Percentiles rank a stretch among this genome's conserved stretches.
phyloP scores from a whole-genome alignment of 2,113 vertebrate species.

The Petroica traversi region DNA sequence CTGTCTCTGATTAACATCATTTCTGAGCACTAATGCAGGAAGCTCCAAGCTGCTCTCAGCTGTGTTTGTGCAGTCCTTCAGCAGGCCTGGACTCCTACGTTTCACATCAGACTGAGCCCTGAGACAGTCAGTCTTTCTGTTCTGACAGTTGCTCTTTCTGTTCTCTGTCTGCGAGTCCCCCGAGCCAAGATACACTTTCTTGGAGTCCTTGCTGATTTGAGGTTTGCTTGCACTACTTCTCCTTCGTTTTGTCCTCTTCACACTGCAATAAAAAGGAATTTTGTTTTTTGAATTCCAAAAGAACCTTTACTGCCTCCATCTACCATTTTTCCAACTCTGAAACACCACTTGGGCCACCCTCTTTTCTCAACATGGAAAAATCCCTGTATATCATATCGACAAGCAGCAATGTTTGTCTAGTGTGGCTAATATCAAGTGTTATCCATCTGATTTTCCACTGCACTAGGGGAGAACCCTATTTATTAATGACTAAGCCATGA shows the following conservation, averaged over 20 bases:
- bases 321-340: background rate
- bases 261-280: slow-evolving; percentile 71
- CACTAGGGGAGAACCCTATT: slow-evolving; percentile 6
- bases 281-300: background rate
- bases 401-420: slow-evolving; percentile 19
- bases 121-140: background rate
- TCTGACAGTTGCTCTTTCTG: background rate
- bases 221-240: slow-evolving; percentile 47
- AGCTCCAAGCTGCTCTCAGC: slow-evolving; percentile 64
- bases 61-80: slow-evolving; percentile 69
- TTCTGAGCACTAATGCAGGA: slow-evolving; percentile 72
- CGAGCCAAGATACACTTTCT: slow-evolving; percentile 49
- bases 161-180: background rate
- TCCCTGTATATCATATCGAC: background rate
- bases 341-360: background rate
- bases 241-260: slow-evolving; percentile 75
- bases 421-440: background rate
- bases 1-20: slow-evolving; percentile 59
- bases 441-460: slow-evolving; percentile 45
- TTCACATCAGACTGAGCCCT: background rate
- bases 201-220: slow-evolving; percentile 40
- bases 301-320: background rate
- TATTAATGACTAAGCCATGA: slow-evolving; percentile 40
- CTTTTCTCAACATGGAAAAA: slow-evolving; percentile 5
- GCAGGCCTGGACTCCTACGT: slow-evolving; percentile 9